A percentile compares a stretch with the other conserved stretches of the same genome.
Conservation (phyloP, 2,797 vertebrate species). For the Falco novaeseelandiae region DNA sequence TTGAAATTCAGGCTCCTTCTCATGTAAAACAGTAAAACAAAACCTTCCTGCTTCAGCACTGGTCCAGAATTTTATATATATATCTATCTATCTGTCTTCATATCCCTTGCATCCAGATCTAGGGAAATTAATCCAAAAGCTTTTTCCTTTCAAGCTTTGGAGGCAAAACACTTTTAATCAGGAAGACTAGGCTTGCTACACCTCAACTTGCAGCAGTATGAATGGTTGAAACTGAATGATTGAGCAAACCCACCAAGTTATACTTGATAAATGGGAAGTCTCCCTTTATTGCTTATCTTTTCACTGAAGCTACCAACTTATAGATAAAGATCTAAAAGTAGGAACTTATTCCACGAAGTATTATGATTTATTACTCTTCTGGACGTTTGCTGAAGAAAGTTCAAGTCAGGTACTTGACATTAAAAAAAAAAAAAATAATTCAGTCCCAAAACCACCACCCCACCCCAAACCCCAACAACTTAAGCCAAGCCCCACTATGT, state of each 20-base stretch:
- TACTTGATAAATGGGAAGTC: neutral
- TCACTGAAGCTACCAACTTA: neutral
- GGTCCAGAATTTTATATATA: neutral
- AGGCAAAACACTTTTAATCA: neutral
- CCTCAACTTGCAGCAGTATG: neutral
- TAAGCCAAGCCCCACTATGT: neutral
- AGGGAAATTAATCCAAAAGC: neutral
- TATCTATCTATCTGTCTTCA: neutral
- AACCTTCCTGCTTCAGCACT: neutral
- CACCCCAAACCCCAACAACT: fast-evolving
- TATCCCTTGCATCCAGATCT: neutral
- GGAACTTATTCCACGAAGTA: neutral
- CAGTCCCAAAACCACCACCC: fast-evolving
- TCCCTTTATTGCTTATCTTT: neutral
- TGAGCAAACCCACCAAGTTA: neutral
- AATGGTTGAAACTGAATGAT: neutral
- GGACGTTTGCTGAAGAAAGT: neutral
- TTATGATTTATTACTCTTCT: neutral
- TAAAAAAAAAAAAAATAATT: neutral
- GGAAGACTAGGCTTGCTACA: neutral
- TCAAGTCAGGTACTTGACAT: neutral
- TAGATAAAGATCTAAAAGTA: neutral
- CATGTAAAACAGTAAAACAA: neutral
- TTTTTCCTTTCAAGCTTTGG: neutral
- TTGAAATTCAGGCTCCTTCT: neutral